Percentiles rank a stretch among this genome's conserved stretches.
Conservation (phyloP, 2,888 invertebrate species). For the Aleiodes testaceus region DNA sequence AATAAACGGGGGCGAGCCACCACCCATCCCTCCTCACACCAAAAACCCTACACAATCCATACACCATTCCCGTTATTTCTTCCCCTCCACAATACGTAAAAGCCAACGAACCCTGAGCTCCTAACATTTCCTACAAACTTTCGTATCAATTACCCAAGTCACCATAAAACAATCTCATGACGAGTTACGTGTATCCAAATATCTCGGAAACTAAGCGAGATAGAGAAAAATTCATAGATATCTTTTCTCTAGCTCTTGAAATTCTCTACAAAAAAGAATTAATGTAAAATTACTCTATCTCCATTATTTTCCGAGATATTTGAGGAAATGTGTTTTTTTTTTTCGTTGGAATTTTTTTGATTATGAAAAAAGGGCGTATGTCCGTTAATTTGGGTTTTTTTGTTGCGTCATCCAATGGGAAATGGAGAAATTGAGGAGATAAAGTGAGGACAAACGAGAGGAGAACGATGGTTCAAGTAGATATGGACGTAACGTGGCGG, state of each 20-base stretch:
- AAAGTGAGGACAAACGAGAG: conserved; percentile 34
- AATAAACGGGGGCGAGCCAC: conserved; percentile 48
- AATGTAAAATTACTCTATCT: too few relatives aligned
- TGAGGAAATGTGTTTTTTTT: conserved; percentile 6
- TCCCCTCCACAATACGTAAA: conserved; percentile 49
- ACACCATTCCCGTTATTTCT: conserved; percentile 8
- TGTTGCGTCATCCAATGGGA: conserved; percentile 37
- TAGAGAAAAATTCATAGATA: too few relatives aligned
- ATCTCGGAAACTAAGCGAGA: too few relatives aligned
- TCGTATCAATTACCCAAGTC: conserved; percentile 38
- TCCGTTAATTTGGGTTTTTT: too few relatives aligned
- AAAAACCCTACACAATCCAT: conserved; percentile 12
- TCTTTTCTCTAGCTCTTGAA: too few relatives aligned
- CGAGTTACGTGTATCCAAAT: not conserved
- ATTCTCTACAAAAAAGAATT: too few relatives aligned
- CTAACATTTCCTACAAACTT: conserved; percentile 6
- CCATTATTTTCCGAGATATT: too few relatives aligned
- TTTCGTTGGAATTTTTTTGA: too few relatives aligned
- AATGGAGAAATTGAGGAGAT: conserved; percentile 31
- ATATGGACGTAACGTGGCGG: conserved; percentile 66
- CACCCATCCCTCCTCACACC: conserved; percentile 24
- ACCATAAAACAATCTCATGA: conserved; percentile 32
- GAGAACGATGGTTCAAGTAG: conserved; percentile 38
- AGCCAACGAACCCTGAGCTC: conserved; percentile 47
- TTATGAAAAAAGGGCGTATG: too few relatives aligned